A percentile compares a stretch with the other conserved stretches of the same genome.
Conservation (phyloP, 2,113 vertebrate species). For the Rattus norvegicus region DNA sequence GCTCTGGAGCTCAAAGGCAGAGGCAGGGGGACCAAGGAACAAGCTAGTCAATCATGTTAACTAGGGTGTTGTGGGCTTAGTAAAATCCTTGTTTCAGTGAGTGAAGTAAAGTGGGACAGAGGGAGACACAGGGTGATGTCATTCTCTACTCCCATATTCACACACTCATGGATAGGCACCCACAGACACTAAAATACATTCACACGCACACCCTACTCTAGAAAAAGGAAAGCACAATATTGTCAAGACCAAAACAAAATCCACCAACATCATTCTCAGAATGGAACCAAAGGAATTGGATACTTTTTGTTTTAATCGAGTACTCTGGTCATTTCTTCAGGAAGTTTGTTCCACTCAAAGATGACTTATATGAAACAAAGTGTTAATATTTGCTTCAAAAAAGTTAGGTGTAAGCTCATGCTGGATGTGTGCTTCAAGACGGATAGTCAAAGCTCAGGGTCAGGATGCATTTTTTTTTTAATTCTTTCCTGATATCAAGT, state of each 20-base stretch:
- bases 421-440: neutral
- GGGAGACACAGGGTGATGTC: neutral
- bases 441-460: neutral
- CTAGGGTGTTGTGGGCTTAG: too few species aligned
- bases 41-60: neutral
- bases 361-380: neutral
- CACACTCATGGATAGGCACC: neutral
- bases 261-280: neutral
- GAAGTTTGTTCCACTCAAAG: neutral
- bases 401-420: neutral
- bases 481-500: neutral
- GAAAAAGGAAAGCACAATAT: neutral
- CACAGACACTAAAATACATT: neutral
- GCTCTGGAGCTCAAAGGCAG: neutral
- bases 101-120: neutral
- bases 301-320: neutral
- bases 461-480: neutral
- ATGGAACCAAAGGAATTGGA: neutral
- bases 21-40: neutral
- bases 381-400: neutral
- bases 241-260: neutral
- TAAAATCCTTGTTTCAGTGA: neutral
- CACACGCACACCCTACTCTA: neutral
- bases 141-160: too few species aligned
- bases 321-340: neutral